phyloP scores from a whole-genome alignment of 2,113 vertebrate species.

The Syngnathus scovelli region DNA sequence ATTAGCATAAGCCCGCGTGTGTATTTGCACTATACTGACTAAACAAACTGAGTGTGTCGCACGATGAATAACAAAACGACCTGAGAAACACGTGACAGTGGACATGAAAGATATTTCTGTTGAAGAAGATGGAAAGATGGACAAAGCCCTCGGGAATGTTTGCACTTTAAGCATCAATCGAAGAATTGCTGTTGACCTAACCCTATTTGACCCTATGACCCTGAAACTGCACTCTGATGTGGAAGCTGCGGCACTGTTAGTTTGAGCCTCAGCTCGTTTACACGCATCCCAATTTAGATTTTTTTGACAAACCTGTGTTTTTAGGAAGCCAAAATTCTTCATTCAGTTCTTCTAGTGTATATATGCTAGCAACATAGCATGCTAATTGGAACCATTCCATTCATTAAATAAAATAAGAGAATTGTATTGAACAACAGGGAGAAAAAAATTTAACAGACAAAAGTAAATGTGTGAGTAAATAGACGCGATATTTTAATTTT shows the following conservation, averaged over 20 bases:
- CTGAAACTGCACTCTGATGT: neutral
- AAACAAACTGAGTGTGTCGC: conserved; percentile 12
- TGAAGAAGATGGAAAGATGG: conserved; percentile 19
- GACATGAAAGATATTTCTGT: conserved; percentile 6
- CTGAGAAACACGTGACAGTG: conserved; percentile 8
- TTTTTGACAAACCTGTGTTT: too few species aligned
- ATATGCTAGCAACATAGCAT: too few species aligned
- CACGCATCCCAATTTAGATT: too few species aligned
- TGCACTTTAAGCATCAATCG: neutral
- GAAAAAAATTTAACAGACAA: too few species aligned
- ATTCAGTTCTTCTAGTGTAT: too few species aligned
- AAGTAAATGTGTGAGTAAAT: too few species aligned
- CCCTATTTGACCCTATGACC: neutral
- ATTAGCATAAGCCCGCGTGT: conserved; percentile 59
- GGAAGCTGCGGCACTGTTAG: neutral
- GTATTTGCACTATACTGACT: conserved; percentile 33
- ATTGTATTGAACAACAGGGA: too few species aligned
- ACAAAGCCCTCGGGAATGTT: neutral
- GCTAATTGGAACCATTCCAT: too few species aligned
- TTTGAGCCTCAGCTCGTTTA: neutral
- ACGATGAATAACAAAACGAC: conserved; percentile 28
- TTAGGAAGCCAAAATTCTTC: too few species aligned
- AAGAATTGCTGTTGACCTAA: conserved; percentile 5
- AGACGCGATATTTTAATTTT: too few species aligned
- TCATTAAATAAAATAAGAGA: too few species aligned